Base-by-base conservation (phyloP, 2,113 vertebrate genomes). In the Ceuthmochares aereus region DNA sequence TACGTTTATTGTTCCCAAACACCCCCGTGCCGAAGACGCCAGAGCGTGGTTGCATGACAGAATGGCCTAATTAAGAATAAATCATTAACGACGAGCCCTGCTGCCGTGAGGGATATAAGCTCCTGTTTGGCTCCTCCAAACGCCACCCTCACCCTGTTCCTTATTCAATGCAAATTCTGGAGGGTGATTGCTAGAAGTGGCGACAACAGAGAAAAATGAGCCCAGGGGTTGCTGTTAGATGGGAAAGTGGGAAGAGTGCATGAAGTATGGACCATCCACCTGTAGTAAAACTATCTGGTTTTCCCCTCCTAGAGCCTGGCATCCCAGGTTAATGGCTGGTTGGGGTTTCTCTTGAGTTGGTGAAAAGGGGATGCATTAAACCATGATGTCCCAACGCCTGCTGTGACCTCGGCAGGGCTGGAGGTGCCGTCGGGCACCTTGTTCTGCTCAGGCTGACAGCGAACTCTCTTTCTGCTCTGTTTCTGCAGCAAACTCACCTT, bases 321-420 rank as follows among this genome's bases (percentile, higher is more conserved):
- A 6, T 2, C 10, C 40, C 62, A 9, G 5, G 26, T 3, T 5
- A 19, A 1, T 40, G 6, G 26, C 3, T 6, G 22, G 1, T 45
- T 4, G 1, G 10, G 8, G 3, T 1, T 73, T 30, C 32, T 18
- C 36, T 25, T 2, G 22, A 17, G 75, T 4, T 0, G 29, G 10
- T 2, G 56, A 14, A 7, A 26, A 32, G 42, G 36, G 51, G 60
- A 20, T 37, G 54, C 9, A 0, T 8, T 36, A 12, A 17, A 11
- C 3, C 4, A 0, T 42, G 0, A 5, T 4, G 25, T 20, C 59
- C 59, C 37, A 4, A 11, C 15, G 9, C 37, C 60, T 1, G 5
- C 47, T 29, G 49, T 25, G 26, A 11, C 27, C 32, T 14, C 0
- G 5, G 22, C 3, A 32, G 14, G 49, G 37, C 8, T 62, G 63